Evolutionary conservation across 2,797 vertebrate species (phyloP).

Genomic region (Thamnophis elegans): DNA sequence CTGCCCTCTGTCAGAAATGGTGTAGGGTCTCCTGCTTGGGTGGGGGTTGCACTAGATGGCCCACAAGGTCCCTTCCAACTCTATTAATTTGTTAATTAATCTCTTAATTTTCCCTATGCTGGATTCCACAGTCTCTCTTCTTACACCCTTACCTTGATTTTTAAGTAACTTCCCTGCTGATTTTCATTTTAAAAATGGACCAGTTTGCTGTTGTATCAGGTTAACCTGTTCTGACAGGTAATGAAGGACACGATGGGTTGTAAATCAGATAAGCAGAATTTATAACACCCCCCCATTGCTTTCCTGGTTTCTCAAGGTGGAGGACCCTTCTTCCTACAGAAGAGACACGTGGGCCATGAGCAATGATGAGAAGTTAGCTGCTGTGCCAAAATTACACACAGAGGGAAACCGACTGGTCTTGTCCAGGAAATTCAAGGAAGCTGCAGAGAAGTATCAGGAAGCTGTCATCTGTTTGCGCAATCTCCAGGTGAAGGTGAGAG

Average conservation of each 20-base stretch:
- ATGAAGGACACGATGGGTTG: background rate
- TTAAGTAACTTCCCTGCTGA: background rate
- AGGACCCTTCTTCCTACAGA: conserved; percentile 81
- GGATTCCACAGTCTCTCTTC: background rate
- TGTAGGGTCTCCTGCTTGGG: no score
- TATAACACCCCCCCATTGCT: background rate
- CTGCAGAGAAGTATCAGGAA: conserved; percentile 84
- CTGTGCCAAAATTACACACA: conserved; percentile 78
- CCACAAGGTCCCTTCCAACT: no score
- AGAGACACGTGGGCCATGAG: conserved; percentile 89
- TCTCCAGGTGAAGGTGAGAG: conserved; percentile 83
- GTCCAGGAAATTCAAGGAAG: conserved; percentile 74
- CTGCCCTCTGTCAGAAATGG: no score
- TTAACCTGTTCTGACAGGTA: background rate
- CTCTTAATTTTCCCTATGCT: background rate
- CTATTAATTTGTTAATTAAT: no score
- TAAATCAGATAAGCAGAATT: background rate
- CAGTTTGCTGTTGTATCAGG: background rate
- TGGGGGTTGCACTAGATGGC: no score
- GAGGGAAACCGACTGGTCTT: conserved; percentile 83
- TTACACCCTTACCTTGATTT: background rate
- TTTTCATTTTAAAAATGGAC: background rate
- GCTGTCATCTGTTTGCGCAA: conserved; percentile 85
- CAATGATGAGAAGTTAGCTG: conserved; percentile 84
- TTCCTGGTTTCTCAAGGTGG: conserved; percentile 69